These are phyloP conservation scores for Muricea muricata DNA, from an alignment of 92 coral and sea anemone genomes.

Conservation along the genomic window DNA sequence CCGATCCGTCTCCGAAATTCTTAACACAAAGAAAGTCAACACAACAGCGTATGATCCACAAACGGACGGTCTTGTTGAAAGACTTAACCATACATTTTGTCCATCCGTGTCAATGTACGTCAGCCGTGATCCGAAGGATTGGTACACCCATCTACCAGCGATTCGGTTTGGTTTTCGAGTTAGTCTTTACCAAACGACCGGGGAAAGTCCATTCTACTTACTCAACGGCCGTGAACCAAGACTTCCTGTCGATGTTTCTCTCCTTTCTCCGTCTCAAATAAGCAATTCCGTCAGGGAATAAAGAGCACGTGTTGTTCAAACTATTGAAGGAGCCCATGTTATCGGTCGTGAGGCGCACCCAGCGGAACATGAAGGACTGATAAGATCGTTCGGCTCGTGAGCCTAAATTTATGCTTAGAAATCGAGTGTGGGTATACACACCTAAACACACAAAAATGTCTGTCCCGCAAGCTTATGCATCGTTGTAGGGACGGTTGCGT, in stretches of 20 bases:
- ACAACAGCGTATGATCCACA: slow-evolving; percentile 58
- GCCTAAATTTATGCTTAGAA: slow-evolving; percentile 28
- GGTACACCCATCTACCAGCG: slow-evolving; percentile 60
- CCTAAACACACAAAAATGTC: slow-evolving; percentile 26
- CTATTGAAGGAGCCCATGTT: slow-evolving; percentile 17
- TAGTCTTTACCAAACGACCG: too few relatives aligned
- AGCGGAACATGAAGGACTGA: slow-evolving; percentile 32
- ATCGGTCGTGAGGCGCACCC: slow-evolving; percentile 13
- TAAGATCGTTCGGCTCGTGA: slow-evolving; percentile 18
- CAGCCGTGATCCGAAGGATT: slow-evolving; percentile 49
- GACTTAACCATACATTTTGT: slow-evolving; percentile 22
- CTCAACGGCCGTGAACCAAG: slow-evolving; percentile 61
- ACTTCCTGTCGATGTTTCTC: too few relatives aligned
- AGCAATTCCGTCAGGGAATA: slow-evolving; percentile 46
- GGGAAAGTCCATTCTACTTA: slow-evolving; percentile 25
- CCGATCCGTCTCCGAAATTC: too few relatives aligned
- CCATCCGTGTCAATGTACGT: slow-evolving; percentile 48
- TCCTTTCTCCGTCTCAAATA: slow-evolving; percentile 46
- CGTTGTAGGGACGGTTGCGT: too few relatives aligned
- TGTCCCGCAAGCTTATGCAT: slow-evolving; percentile 25
- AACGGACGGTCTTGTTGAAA: slow-evolving; percentile 50
- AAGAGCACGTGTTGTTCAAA: slow-evolving; percentile 34
- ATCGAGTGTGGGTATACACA: slow-evolving; percentile 40
- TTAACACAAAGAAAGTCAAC: too few relatives aligned
- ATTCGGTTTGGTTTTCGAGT: too few relatives aligned